phyloP scores from a whole-genome alignment of 2,888 invertebrate species.

The Drosophila lacicola region DNA sequence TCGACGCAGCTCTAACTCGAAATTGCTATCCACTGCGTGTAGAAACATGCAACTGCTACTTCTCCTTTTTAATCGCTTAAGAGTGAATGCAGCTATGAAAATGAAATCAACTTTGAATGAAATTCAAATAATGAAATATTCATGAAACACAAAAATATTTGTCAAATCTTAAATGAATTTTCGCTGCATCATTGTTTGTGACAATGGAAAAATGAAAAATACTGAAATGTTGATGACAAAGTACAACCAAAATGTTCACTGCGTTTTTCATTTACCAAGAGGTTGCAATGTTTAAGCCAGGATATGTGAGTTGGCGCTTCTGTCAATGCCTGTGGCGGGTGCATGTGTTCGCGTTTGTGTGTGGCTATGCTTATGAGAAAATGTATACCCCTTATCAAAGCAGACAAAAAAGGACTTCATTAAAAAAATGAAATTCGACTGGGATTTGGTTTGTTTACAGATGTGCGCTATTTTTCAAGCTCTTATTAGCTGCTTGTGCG shows the following conservation, averaged over 20 bases:
- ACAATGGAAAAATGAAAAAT: slow-evolving; percentile 9
- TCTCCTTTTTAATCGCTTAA: too few relatives aligned
- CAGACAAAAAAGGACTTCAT: neutral
- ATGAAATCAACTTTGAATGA: too few relatives aligned
- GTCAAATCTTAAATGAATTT: neutral
- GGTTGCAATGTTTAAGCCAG: too few relatives aligned
- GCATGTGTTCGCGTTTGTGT: neutral
- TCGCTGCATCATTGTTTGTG: neutral
- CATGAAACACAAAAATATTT: neutral
- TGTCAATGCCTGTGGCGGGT: too few relatives aligned
- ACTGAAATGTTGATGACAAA: neutral
- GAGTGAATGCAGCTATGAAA: too few relatives aligned
- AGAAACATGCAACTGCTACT: too few relatives aligned
- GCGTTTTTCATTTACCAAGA: neutral
- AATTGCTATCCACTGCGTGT: too few relatives aligned
- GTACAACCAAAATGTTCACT: neutral
- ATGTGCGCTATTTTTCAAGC: slow-evolving; percentile 53
- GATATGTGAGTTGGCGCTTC: too few relatives aligned
- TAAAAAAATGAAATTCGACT: neutral
- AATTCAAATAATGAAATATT: neutral
- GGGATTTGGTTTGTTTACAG: slow-evolving; percentile 18
- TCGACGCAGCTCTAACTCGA: too few relatives aligned
- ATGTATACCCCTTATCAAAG: neutral
- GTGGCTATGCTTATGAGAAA: neutral
- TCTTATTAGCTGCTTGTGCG: slow-evolving; percentile 50